phyloP scores from a whole-genome alignment of 2,113 vertebrate species.

The Danionella cerebrum region DNA sequence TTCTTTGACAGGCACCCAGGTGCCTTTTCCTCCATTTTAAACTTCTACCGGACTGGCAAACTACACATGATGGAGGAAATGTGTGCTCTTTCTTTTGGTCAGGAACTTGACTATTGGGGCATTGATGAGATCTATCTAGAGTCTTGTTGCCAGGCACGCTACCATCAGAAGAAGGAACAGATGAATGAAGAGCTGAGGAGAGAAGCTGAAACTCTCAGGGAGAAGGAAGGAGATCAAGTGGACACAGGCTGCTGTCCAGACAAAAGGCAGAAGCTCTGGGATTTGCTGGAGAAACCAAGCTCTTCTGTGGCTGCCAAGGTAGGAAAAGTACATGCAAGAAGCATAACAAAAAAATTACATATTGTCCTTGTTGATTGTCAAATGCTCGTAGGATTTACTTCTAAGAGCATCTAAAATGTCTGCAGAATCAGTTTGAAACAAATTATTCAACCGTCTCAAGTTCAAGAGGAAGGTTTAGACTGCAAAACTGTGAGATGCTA shows the following conservation, averaged over 20 bases:
- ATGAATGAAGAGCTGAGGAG: constrained; percentile 96
- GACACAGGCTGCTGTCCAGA: constrained; percentile 88
- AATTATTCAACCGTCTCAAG: background rate
- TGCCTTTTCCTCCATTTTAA: constrained; percentile 96
- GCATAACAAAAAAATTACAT: background rate
- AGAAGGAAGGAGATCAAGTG: constrained; percentile 84
- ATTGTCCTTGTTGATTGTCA: too few species aligned
- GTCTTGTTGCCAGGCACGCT: constrained; percentile 95
- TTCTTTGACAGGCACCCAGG: constrained; percentile 96
- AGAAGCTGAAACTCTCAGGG: constrained; percentile 85
- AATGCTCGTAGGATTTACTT: too few species aligned
- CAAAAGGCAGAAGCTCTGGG: constrained; percentile 94
- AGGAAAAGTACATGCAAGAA: constrained; percentile 37
- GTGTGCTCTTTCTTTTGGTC: constrained; percentile 97
- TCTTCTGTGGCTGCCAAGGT: constrained; percentile 97
- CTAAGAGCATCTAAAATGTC: too few species aligned
- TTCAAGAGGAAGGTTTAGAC: background rate
- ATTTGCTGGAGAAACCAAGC: constrained; percentile 95
- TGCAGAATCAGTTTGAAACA: background rate
- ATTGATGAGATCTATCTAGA: constrained; percentile 99
- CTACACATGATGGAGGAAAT: constrained; percentile 99
- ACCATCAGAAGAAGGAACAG: constrained; percentile 98
- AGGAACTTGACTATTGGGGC: constrained; percentile 98
- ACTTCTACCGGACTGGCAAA: constrained; percentile 98
- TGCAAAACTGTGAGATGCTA: background rate